Conservation (phyloP, 2,113 vertebrate species). For the Drymodes brunneopygia region DNA sequence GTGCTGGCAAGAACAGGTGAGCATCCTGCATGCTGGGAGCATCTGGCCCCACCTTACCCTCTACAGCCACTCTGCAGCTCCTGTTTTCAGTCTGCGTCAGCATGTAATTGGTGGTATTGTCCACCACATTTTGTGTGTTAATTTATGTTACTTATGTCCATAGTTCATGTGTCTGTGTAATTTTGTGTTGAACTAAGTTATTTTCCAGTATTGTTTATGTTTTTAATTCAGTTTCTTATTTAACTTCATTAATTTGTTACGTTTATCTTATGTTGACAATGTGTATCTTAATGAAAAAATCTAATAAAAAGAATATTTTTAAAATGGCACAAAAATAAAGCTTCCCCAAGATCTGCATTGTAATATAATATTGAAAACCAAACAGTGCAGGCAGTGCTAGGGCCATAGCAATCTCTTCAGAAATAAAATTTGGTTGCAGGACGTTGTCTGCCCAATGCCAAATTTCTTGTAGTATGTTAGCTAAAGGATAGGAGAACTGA, state of each 20-base stretch:
- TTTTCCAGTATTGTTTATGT: conserved; percentile 28
- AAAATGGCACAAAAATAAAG: conserved; percentile 31
- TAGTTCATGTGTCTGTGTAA: neutral
- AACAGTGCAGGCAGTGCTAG: neutral
- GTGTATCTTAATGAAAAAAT: conserved; percentile 8
- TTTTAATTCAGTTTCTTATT: conserved; percentile 23
- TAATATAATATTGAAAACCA: neutral
- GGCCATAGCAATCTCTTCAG: neutral
- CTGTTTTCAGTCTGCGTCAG: neutral
- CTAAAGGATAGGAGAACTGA: neutral
- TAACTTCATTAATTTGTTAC: conserved; percentile 1
- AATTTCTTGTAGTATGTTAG: neutral
- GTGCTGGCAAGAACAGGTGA: neutral
- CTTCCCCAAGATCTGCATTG: neutral
- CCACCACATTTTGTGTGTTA: neutral
- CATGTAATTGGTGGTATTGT: neutral
- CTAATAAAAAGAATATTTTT: conserved; percentile 63
- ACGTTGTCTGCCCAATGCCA: neutral
- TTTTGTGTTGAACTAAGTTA: conserved; percentile 44
- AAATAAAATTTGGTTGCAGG: neutral
- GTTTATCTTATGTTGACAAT: conserved; percentile 36
- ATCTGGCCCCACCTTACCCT: neutral
- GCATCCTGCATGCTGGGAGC: neutral
- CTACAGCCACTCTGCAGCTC: neutral
- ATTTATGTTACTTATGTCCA: neutral